phyloP scores from a whole-genome alignment of 2,113 vertebrate species.

The Antidorcas marsupialis region DNA sequence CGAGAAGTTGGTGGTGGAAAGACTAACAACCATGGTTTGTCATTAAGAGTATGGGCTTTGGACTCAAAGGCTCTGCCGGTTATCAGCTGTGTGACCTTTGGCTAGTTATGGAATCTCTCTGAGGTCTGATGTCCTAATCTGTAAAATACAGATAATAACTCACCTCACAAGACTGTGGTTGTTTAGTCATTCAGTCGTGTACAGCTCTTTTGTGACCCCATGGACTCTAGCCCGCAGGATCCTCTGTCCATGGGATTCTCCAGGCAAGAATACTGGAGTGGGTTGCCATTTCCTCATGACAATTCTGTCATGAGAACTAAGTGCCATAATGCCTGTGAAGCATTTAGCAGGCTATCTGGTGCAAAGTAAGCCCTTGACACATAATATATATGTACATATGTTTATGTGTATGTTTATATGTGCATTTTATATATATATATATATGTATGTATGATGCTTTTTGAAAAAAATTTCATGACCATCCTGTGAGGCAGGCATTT shows the following conservation, averaged over 20 bases:
- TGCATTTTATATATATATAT: background rate
- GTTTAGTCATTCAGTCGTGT: background rate
- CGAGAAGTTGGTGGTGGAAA: background rate
- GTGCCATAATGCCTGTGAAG: background rate
- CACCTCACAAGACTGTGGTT: background rate
- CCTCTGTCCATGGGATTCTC: background rate
- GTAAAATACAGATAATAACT: background rate
- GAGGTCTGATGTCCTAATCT: background rate
- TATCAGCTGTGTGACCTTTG: background rate
- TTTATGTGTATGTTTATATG: background rate
- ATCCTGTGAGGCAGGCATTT: background rate
- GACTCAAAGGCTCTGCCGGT: background rate
- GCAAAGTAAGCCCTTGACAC: background rate
- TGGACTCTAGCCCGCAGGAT: background rate
- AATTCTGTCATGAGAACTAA: background rate
- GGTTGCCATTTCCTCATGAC: background rate
- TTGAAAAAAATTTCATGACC: background rate
- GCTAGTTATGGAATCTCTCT: background rate
- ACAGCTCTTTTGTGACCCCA: fast-evolving
- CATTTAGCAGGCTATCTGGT: background rate
- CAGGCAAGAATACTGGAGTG: background rate
- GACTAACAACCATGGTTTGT: too few species aligned
- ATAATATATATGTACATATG: background rate
- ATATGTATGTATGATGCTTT: background rate
- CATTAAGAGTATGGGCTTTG: background rate